Base-by-base conservation (phyloP, 2,888 invertebrate species). In the Eristalis arbustorum region DNA sequence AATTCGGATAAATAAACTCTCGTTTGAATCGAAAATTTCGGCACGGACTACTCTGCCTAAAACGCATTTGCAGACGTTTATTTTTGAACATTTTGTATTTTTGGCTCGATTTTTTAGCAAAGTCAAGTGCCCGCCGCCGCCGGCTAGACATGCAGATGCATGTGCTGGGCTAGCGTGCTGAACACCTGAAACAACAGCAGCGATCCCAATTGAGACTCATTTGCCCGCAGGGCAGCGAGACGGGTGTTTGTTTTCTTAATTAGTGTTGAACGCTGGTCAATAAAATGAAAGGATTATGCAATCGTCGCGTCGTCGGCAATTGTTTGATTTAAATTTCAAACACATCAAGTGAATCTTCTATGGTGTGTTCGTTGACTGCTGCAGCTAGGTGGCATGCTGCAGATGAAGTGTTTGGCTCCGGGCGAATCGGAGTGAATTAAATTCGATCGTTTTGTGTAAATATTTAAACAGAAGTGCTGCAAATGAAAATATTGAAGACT, bases 41-140 rank as follows among this genome's bases (percentile, higher is more conserved):
- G 56, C 63, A 25, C 42, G 42, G 64, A 18, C 68, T 64, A 74
- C 59, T n/a, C n/a, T 68, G 66, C 74, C 69, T 57, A 59, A 69
- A 59, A 14, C 59, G 25, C 59, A 59, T 25, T 59, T 74, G 63
- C 63, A 63, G 40, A 63, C 40, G 63, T 68, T 73, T 82, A 82
- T 82, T 82, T 82, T 57, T 28, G 57, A 59, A 63, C 23, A 18
- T 49, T 56, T 75, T 11, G 68, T 75, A 82, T 67, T 82, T 77
- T 71, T 77, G 77, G 74, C 66, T 61, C 23, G 69, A 37, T 78
- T 67, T 67, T 73, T 73, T 28, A 68, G 77, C 77, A 74, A 80
- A 73, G 80, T 73, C 80, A 80, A 80, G 80, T 61, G 80, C 79
- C 25, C 25, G 59, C 62, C 34, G 59, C 59, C 25, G 14, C 1